phyloP scores from a whole-genome alignment of 2,888 invertebrate genomes.

The Lasiommata megera region DNA sequence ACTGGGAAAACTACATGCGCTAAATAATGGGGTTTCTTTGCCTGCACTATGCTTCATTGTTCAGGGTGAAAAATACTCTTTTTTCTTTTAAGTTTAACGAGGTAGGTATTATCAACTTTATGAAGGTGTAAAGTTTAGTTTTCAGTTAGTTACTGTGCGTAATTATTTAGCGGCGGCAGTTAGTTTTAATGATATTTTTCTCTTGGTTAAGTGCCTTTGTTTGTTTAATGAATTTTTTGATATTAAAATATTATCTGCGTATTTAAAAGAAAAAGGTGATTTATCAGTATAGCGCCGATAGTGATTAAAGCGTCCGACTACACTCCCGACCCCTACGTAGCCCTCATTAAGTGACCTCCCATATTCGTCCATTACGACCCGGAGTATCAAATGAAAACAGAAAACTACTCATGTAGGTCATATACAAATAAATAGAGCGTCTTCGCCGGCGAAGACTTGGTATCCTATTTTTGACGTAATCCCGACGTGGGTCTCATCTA shows the following conservation, averaged over 20 bases:
- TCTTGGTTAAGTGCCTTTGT: conserved; percentile 50
- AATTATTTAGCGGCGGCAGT: conserved; percentile 51
- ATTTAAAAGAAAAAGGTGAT: too few species aligned
- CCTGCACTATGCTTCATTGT: conserved; percentile 15
- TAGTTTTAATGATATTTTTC: conserved; percentile 58
- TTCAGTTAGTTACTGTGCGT: conserved; percentile 51
- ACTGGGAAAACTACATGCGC: background rate
- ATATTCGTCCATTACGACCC: too few species aligned
- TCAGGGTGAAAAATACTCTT: conserved; percentile 7
- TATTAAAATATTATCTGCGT: background rate
- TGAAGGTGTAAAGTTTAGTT: conserved; percentile 48
- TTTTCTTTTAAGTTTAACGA: conserved; percentile 29
- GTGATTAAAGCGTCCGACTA: too few species aligned
- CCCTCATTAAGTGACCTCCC: too few species aligned
- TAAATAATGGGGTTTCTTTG: conserved; percentile 5
- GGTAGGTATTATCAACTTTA: conserved; percentile 38
- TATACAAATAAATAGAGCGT: too few species aligned
- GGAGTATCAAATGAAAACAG: too few species aligned
- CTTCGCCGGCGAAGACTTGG: too few species aligned
- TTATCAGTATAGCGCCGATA: too few species aligned
- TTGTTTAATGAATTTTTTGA: conserved; percentile 25
- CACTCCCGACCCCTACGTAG: too few species aligned
- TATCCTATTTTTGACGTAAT: too few species aligned
- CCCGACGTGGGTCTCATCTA: too few species aligned
- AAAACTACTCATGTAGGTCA: too few species aligned